Evolutionary conservation across 2,797 vertebrate species (phyloP).

Genomic region (Phylloscopus collybita): DNA sequence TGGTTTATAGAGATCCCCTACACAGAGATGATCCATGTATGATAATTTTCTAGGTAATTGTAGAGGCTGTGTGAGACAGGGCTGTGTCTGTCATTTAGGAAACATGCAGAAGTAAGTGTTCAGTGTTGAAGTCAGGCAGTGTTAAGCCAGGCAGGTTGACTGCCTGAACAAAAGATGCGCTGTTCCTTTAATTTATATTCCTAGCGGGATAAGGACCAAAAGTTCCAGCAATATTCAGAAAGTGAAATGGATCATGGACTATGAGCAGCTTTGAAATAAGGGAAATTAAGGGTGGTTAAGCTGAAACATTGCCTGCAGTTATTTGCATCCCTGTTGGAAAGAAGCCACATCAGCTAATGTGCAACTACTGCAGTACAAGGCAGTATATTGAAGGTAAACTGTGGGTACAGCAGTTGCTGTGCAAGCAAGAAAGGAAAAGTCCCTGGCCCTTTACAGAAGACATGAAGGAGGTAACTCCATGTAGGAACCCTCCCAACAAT

Average conservation of each 20-base stretch:
- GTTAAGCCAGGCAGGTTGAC: neutral
- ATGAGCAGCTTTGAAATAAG: neutral
- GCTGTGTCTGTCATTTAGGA: neutral
- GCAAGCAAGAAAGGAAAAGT: neutral
- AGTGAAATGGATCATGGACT: neutral
- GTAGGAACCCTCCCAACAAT: neutral
- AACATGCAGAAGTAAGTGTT: neutral
- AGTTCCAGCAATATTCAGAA: neutral
- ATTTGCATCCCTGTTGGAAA: neutral
- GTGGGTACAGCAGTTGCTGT: neutral
- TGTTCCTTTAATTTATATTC: neutral
- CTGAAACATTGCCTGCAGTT: neutral
- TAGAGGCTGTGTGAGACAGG: neutral
- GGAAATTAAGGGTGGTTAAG: neutral
- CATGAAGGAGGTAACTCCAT: neutral
- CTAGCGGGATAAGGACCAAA: neutral
- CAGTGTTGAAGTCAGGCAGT: neutral
- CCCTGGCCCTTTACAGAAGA: neutral
- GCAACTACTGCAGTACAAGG: neutral
- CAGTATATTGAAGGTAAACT: neutral
- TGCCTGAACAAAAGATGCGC: neutral
- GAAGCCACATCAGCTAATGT: neutral
- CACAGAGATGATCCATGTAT: neutral
- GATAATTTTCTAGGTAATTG: neutral
- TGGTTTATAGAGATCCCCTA: neutral